Evolutionary conservation across 2,797 vertebrate species (phyloP).

Genomic region (Oryzias dopingdopingensis): DNA sequence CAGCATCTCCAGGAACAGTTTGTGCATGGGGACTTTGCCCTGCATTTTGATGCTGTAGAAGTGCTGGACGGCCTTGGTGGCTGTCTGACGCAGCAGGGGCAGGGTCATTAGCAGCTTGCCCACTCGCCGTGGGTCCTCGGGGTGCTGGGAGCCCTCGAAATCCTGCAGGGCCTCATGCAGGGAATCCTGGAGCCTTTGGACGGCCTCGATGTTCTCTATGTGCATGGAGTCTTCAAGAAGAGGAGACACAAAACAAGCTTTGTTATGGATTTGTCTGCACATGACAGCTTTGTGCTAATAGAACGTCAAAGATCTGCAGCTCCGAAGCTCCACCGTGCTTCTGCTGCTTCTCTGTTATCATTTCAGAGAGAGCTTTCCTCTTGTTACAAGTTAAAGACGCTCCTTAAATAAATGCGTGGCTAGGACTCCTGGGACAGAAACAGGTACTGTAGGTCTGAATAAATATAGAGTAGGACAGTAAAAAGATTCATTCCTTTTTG

Average conservation of each 20-base stretch:
- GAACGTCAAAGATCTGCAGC: slow-evolving; percentile 9
- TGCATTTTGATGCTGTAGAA: slow-evolving; percentile 98
- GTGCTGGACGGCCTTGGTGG: slow-evolving; percentile 93
- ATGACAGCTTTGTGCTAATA: background rate
- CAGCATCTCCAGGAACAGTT: slow-evolving; percentile 99
- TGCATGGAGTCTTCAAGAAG: slow-evolving; percentile 85
- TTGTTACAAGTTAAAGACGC: slow-evolving; percentile 70
- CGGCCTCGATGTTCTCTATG: slow-evolving; percentile 89
- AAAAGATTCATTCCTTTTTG: slow-evolving; percentile 73
- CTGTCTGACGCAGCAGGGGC: slow-evolving; percentile 94
- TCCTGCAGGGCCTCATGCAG: slow-evolving; percentile 95
- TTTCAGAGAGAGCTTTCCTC: slow-evolving; percentile 66
- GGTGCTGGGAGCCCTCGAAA: slow-evolving; percentile 87
- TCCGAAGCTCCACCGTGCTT: slow-evolving; percentile 19
- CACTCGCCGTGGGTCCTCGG: slow-evolving; percentile 90
- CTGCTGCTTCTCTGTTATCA: slow-evolving; percentile 42
- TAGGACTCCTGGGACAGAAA: slow-evolving; percentile 59
- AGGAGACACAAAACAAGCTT: background rate
- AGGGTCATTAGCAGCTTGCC: slow-evolving; percentile 98
- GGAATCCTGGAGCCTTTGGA: slow-evolving; percentile 91
- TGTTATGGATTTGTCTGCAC: too few relatives aligned
- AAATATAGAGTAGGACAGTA: slow-evolving; percentile 66
- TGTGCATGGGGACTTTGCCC: slow-evolving; percentile 99
- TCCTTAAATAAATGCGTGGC: slow-evolving; percentile 73
- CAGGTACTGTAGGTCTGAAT: slow-evolving; percentile 60